Evolutionary conservation across 30 jellyfish, hydroid and myxozoan genomes (phyloP).

Genomic region (Pseudorhiza aurosa): DNA sequence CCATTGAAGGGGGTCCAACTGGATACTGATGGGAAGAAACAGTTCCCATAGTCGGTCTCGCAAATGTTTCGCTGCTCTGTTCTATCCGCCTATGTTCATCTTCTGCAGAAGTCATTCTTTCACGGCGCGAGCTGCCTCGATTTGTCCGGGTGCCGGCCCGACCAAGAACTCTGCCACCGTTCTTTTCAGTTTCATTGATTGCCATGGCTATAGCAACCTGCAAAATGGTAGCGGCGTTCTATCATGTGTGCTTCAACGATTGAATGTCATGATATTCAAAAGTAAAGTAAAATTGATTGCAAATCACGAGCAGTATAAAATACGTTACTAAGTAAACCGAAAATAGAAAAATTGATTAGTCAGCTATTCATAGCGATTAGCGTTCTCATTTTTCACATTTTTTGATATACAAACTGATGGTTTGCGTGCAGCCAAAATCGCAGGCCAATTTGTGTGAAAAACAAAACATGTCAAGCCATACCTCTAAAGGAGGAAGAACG

Average conservation of each 20-base stretch:
- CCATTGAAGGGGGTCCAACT: constrained; percentile 64
- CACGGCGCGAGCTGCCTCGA: constrained; percentile 50
- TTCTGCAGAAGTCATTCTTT: constrained; percentile 46
- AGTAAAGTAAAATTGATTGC: too few relatives aligned
- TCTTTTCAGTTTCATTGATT: constrained; percentile 88
- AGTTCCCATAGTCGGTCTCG: constrained; percentile 77
- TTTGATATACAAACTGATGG: too few relatives aligned
- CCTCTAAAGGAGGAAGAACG: constrained; percentile 96
- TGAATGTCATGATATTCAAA: too few relatives aligned
- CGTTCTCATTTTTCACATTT: too few relatives aligned
- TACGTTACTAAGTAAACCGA: too few relatives aligned
- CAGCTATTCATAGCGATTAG: too few relatives aligned
- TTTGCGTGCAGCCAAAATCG: too few relatives aligned
- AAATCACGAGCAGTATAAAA: too few relatives aligned
- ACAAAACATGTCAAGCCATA: background rate
- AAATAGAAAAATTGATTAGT: too few relatives aligned
- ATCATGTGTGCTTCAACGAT: too few relatives aligned
- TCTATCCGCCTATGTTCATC: constrained; percentile 60
- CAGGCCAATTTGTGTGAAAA: too few relatives aligned
- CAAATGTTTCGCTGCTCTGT: constrained; percentile 30
- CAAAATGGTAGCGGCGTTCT: too few relatives aligned
- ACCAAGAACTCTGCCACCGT: constrained; percentile 98
- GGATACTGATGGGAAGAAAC: constrained; percentile 65
- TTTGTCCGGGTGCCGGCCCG: constrained; percentile 60
- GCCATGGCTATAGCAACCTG: constrained; percentile 99